phyloP scores from a whole-genome alignment of 2,888 invertebrate genomes.

The Erebia aethiops region DNA sequence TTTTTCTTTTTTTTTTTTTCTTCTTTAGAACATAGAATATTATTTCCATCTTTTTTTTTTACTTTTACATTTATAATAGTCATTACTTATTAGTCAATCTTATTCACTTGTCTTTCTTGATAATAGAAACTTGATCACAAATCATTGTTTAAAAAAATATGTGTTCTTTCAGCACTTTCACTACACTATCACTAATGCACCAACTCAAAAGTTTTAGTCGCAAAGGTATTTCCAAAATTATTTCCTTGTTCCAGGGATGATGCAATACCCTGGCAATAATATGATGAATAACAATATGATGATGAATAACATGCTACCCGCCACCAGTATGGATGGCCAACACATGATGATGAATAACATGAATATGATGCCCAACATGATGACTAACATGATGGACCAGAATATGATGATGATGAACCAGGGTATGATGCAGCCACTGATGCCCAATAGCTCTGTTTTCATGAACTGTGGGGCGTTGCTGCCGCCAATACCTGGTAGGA shows the following conservation, averaged over 20 bases:
- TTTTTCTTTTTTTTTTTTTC: too few relatives aligned
- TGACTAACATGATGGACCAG: conserved; percentile 79
- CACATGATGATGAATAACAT: conserved; percentile 60
- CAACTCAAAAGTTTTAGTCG: too few relatives aligned
- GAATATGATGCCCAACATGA: conserved; percentile 65
- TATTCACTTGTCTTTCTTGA: too few relatives aligned
- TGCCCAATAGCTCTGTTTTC: conserved; percentile 55
- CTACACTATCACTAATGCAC: too few relatives aligned
- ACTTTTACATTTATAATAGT: too few relatives aligned
- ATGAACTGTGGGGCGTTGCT: conserved; percentile 91
- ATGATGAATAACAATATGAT: conserved; percentile 27
- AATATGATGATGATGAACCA: conserved; percentile 77
- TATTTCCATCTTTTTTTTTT: too few relatives aligned
- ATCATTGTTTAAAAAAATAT: too few relatives aligned
- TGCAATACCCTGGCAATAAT: conserved; percentile 42
- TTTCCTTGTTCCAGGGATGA: conserved; percentile 42
- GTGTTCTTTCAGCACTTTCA: too few relatives aligned
- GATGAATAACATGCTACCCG: conserved; percentile 36
- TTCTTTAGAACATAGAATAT: too few relatives aligned
- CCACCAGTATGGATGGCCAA: conserved; percentile 45
- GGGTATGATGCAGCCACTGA: conserved; percentile 46
- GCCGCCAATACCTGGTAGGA: conserved; percentile 90
- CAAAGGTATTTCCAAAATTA: not conserved
- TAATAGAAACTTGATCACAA: too few relatives aligned
- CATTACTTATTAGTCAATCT: too few relatives aligned